Percentiles rank a stretch among this genome's conserved stretches.
phyloP scores from a whole-genome alignment of 1,140 invertebrate species.

The Drosophila elegans region DNA sequence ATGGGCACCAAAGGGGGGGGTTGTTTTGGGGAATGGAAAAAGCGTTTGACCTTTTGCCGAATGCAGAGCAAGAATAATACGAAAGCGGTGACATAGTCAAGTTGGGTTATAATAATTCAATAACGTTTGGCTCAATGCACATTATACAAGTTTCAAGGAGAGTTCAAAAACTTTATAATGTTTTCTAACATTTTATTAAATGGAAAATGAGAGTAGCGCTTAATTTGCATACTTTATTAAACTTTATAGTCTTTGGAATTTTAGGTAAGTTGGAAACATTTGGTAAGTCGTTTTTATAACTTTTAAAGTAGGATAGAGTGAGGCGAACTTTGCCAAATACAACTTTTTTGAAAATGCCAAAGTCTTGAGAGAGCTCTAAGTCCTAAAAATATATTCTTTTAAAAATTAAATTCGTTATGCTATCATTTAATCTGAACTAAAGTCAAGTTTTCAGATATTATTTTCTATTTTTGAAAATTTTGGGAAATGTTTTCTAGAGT shows the following conservation, averaged over 20 bases:
- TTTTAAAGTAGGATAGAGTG: too few species aligned
- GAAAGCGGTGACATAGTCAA: neutral
- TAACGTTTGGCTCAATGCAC: neutral
- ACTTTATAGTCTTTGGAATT: too few species aligned
- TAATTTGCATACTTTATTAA: too few species aligned
- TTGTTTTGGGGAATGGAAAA: constrained; percentile 4
- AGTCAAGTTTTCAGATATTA: too few species aligned
- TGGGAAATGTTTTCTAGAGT: neutral
- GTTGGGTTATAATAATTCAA: neutral
- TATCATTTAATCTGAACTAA: too few species aligned
- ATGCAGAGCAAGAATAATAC: neutral
- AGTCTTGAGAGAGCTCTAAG: too few species aligned
- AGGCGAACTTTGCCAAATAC: too few species aligned
- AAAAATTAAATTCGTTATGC: too few species aligned
- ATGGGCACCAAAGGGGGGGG: neutral
- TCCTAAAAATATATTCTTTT: too few species aligned
- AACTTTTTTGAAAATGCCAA: too few species aligned
- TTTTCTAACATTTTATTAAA: neutral
- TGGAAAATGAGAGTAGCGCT: neutral
- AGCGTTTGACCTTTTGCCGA: constrained; percentile 30
- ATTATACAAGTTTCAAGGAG: neutral
- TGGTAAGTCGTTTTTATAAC: too few species aligned
- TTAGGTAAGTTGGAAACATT: too few species aligned
- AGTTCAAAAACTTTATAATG: neutral
- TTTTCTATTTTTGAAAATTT: neutral